These are phyloP conservation scores for Ciconia maguari DNA, from an alignment of 2,113 vertebrate genomes.

Conservation along the genomic window DNA sequence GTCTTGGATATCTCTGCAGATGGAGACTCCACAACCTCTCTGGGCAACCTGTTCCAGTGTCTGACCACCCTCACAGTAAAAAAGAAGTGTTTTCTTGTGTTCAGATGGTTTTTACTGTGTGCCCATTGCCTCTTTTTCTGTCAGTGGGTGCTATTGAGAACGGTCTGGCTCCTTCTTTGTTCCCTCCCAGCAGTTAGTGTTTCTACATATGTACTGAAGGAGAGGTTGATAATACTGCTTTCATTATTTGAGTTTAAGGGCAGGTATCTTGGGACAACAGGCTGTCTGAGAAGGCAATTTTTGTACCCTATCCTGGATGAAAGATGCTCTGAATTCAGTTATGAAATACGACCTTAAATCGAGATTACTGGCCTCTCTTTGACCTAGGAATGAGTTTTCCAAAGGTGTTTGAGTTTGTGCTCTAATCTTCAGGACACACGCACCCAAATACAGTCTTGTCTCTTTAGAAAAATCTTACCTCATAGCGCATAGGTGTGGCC, in stretches of 20 bases:
- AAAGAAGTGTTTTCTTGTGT: neutral
- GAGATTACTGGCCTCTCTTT: neutral
- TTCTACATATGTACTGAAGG: neutral
- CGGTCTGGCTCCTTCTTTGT: neutral
- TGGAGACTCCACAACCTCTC: neutral
- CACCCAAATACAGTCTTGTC: neutral
- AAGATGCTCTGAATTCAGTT: neutral
- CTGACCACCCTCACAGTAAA: neutral
- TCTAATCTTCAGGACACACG: neutral
- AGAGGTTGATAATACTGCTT: neutral
- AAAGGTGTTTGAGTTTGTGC: neutral
- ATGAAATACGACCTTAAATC: neutral
- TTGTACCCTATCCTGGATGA: neutral
- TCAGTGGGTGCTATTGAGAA: neutral
- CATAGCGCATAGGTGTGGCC: accelerated
- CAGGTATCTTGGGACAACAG: neutral
- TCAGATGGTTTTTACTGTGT: neutral
- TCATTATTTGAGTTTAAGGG: neutral
- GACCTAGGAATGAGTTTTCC: neutral
- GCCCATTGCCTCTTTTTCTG: neutral
- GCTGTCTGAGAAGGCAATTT: neutral
- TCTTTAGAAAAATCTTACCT: neutral
- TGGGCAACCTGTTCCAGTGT: neutral
- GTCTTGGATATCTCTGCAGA: neutral
- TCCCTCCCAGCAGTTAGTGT: neutral